Evolutionary conservation across 2,797 vertebrate genomes (phyloP), one percentile per base, ranked within the genome.

Genomic region (Falco berigora): DNA sequence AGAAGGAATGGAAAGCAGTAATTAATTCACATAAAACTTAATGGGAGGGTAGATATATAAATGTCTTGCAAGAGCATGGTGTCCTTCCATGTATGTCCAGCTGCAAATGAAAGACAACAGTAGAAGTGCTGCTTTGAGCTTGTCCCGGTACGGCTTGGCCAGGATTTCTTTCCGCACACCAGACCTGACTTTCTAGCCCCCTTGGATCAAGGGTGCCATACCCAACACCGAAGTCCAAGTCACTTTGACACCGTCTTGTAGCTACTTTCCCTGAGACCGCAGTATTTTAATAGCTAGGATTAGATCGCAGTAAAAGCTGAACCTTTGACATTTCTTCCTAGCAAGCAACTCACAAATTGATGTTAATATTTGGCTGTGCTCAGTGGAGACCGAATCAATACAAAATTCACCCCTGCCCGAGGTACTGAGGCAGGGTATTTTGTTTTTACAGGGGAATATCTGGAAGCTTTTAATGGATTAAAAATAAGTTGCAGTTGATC

Each of bases 401-500:
- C 19, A 95, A 84, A 86, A 84, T 52, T 88, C 27, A 0, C 62
- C 90, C 75, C 82, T 96, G 86, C 92, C 68, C 2, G 22, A 88
- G 79, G 49, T 89, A 77, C 72, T 19, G 2, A 67, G 72, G 76
- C n/a, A 0, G 22, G 63, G 30, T 63, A 42, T 90, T 91, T 92
- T 92, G 61, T 71, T 94, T 84, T 79, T 73, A 28, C 75, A 36
- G 53, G 42, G 61, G 76, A 88, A 92, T 94, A 94, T 86, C 90
- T 91, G 87, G 85, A 96, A 75, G 87, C 85, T 95, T 95, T 97
- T 90, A 95, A 94, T 69, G 92, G 85, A 94, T 97, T 97, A 96
- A 95, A 96, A 96, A 88, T 69, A 94, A 96, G 85, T 91, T 90
- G 85, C 91, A 88, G 94, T 90, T 80, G 94, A 92, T 96, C 91